A percentile compares a stretch with the other conserved stretches of the same genome.
Conservation (phyloP, 2,797 vertebrate species). For the Falco biarmicus region DNA sequence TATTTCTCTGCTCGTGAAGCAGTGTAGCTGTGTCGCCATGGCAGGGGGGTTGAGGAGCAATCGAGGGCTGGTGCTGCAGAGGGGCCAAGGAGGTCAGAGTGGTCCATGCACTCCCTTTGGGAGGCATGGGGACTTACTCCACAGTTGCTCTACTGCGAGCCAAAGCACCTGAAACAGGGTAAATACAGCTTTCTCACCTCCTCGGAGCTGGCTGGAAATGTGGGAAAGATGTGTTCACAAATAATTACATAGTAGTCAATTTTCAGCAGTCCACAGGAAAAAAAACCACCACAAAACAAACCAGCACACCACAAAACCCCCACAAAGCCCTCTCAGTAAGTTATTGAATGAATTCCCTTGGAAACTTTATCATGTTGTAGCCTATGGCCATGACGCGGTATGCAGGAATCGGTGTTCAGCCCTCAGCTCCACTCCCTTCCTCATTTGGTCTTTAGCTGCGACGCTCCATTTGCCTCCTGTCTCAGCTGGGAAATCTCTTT, state of each 20-base stretch:
- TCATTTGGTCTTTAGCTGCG: background rate
- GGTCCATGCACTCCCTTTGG: background rate
- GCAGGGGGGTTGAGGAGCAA: background rate
- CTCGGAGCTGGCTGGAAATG: background rate
- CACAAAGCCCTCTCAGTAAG: background rate
- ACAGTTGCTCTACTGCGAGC: background rate
- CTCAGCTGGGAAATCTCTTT: conserved; percentile 37
- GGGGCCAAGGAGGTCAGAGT: background rate
- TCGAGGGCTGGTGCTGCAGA: background rate
- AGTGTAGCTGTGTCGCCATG: accelerated
- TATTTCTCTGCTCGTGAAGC: background rate
- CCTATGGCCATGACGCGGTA: background rate
- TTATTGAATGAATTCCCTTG: conserved; percentile 2
- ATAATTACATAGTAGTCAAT: background rate
- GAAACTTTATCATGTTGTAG: background rate
- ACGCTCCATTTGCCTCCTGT: background rate
- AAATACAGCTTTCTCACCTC: background rate
- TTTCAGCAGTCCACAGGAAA: background rate
- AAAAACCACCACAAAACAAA: background rate
- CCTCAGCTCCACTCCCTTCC: background rate
- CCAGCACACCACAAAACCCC: too few species aligned
- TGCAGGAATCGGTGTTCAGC: background rate
- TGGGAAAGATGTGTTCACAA: background rate
- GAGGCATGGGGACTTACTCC: background rate
- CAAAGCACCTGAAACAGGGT: background rate